Evolutionary conservation across 2,113 vertebrate genomes (phyloP), one percentile per base, ranked within the genome.

Genomic region (Micromys minutus): DNA sequence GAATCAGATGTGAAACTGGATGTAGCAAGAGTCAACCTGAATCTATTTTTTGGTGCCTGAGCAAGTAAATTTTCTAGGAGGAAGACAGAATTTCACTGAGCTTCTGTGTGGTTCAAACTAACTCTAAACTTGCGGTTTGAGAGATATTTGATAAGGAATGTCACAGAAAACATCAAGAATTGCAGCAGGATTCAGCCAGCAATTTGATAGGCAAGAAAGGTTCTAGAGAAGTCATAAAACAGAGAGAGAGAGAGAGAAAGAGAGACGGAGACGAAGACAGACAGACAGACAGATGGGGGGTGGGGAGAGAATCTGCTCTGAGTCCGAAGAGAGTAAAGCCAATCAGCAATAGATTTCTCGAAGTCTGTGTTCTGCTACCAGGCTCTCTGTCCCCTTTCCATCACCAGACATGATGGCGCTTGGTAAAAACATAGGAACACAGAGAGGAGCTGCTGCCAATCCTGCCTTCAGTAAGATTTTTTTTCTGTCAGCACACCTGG

Each of bases 171-270:
- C 13, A 26, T 52, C 15, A 15, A 36, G 7, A 22, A 6, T 13
- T 9, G 15, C 52, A 47, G 77, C 0, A 21, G 4, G 8, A 50
- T 26, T 45, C 81, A 69, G 45, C 2, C 11, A 90, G 67, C 45
- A 5, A 13, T n/a, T 0, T 3, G 71, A 57, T 19, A 45, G 52
- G 29, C 19, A 0, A 4, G 6, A 7, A 5, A 67, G 8, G 4
- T 36, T 24, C 57, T 65, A 59, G 71, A 29, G 69, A 75, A 92
- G 59, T 34, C 8, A 42, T 4, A 22, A 3, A 24, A 7, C 22
- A 39, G 26, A 0, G 16, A 26, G 31, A 57, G 50, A 47, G 17
- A 67, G 61, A n/a, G n/a, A n/a, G n/a, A n/a, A n/a, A n/a, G n/a
- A n/a, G n/a, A n/a, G n/a, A n/a, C n/a, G n/a, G n/a, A n/a, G n/a